phyloP scores from a whole-genome alignment of 2,888 invertebrate species.

The Lasius platythorax region DNA sequence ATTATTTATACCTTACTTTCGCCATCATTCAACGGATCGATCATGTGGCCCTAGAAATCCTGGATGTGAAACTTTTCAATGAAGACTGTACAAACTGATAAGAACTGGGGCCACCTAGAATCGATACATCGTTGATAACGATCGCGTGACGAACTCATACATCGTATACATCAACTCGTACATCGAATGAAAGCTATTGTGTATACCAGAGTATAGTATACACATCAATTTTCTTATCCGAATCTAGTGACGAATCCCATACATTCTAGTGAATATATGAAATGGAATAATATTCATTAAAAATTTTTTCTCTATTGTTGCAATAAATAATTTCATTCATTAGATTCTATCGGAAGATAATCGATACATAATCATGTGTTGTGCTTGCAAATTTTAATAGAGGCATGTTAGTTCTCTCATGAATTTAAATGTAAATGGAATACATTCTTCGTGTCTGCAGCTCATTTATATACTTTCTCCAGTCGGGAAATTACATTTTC shows the following conservation, averaged over 20 bases:
- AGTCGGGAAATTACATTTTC: conserved; percentile 3
- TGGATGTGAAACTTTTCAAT: neutral
- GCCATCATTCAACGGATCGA: conserved; percentile 23
- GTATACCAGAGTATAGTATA: conserved; percentile 4
- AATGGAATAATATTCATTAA: neutral
- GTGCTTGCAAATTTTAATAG: neutral
- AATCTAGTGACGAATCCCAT: conserved; percentile 6
- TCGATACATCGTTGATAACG: conserved; percentile 40
- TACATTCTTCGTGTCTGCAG: neutral
- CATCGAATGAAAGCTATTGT: conserved; percentile 21
- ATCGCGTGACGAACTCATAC: conserved; percentile 15
- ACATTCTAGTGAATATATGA: neutral
- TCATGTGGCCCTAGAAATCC: conserved; percentile 30
- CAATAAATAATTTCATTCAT: conserved; percentile 10
- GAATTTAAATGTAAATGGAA: neutral
- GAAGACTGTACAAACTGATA: conserved; percentile 4
- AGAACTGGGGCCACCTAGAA: conserved; percentile 25
- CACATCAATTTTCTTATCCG: conserved; percentile 3
- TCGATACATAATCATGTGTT: neutral
- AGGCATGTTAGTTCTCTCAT: neutral
- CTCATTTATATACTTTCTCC: neutral
- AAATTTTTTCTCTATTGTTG: neutral
- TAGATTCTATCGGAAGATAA: neutral
- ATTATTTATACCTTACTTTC: conserved; percentile 48
- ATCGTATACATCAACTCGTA: no score